Base-by-base conservation (phyloP, 2,888 invertebrate genomes). In the Hydropsyche betteni region DNA sequence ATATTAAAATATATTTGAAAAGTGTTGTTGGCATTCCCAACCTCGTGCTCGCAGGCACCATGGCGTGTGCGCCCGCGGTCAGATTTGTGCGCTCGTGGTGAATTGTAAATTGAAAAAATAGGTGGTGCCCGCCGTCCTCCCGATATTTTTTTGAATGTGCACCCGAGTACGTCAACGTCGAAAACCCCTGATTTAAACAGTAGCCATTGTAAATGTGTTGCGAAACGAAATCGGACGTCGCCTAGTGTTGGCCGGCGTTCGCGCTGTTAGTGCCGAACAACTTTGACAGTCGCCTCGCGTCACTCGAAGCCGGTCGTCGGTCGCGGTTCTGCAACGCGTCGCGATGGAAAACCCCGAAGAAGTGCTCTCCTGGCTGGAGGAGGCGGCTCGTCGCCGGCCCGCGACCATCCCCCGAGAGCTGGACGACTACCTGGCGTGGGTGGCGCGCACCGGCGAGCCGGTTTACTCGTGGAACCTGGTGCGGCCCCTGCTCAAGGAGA, bases 401-500 rank as follows among this genome's bases (percentile, higher is more conserved):
- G 84, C 86, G 78, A 94, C 93, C 81, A 95, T 97, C 81, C 96
- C 97, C 24, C 91, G 92, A 79, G 93, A 95, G 83, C 88, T 98
- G 77, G 96, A 97, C 82, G 95, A 96, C 77, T 97, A 96, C 84
- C 88, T 98, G 80, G 90, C 90, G 75, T 94, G 93, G 87, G 95
- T 98, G 80, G 97, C 97, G 5, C 94, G 94, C 85, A 97, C 96
- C 82, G 97, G 98, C 80, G 96, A 97, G 86, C 95, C 96, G 52
- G 91, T 97, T 80, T 97, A 95, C 84, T 95, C 96, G 82, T 98
- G 97, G 97, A 87, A 93, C 64, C 89, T 93, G 80, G 90, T 97
- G 70, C 96, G 96, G 85, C 92, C 92, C 83, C 90, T 98, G 94
- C 97, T 84, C 91, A 94, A 80, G 93, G 94, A 83, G 97, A 97